Conservation (phyloP, 2,888 invertebrate species). For the Theodoxus fluviatilis region DNA sequence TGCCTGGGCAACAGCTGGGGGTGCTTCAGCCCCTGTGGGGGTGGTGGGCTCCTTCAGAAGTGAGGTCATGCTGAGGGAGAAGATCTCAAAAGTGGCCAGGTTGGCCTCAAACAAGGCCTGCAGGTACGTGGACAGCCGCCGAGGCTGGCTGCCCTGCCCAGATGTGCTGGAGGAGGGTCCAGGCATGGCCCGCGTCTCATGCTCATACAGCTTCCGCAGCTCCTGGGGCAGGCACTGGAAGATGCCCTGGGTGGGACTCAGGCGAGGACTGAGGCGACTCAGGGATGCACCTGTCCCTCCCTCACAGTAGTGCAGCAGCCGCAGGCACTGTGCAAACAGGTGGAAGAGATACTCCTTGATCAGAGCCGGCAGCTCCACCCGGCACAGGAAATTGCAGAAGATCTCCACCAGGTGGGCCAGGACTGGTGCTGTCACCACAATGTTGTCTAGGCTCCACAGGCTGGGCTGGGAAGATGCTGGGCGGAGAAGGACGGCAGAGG, state of each 20-base stretch:
- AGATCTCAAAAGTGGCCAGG: conserved; percentile 57
- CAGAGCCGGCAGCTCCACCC: conserved; percentile 58
- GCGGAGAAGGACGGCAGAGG: too few relatives aligned
- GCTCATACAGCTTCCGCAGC: conserved; percentile 57
- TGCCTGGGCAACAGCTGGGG: conserved; percentile 30
- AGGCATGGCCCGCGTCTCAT: conserved; percentile 57
- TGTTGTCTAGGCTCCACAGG: conserved; percentile 55
- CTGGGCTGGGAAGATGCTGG: conserved; percentile 48
- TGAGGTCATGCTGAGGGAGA: conserved; percentile 24
- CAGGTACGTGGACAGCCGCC: conserved; percentile 62
- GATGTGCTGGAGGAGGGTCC: too few relatives aligned
- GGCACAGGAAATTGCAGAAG: conserved; percentile 58
- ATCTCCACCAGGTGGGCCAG: conserved; percentile 54
- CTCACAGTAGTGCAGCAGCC: conserved; percentile 56
- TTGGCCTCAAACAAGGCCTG: conserved; percentile 60
- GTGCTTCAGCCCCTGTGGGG: conserved; percentile 29
- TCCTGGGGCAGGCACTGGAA: conserved; percentile 56
- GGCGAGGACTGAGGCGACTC: conserved; percentile 12
- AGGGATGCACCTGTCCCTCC: conserved; percentile 32
- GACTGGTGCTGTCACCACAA: conserved; percentile 55
- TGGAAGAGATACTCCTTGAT: conserved; percentile 62
- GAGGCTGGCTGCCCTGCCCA: too few relatives aligned
- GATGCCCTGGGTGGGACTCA: conserved; percentile 43
- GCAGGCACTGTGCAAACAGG: conserved; percentile 58
- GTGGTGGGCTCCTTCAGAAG: too few relatives aligned